Conservation (phyloP, 2,113 vertebrate species). For the Felis chaus region DNA sequence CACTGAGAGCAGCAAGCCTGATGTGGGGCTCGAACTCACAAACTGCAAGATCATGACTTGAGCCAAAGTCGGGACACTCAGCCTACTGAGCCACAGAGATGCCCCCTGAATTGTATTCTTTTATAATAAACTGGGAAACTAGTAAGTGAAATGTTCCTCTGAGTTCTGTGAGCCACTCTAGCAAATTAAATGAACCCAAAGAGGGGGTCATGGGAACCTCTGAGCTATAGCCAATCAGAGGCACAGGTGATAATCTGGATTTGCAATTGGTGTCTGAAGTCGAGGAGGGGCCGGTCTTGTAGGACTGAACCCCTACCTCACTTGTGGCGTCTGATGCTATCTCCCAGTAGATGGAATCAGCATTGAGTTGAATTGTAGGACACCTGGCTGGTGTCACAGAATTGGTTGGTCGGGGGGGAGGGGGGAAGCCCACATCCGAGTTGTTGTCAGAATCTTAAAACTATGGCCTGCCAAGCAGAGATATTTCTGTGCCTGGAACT, state of each 20-base stretch:
- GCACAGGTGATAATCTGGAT: background rate
- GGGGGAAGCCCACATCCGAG: background rate
- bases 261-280: background rate
- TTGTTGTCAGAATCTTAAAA: background rate
- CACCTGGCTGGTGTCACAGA: background rate
- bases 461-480: background rate
- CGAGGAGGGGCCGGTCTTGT: background rate
- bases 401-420: rapidly evolving
- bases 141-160: background rate
- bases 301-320: background rate
- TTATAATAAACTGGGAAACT: background rate
- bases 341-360: background rate
- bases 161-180: background rate
- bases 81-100: too few relatives aligned
- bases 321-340: background rate
- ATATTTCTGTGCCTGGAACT: background rate
- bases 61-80: too few relatives aligned
- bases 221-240: background rate
- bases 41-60: too few relatives aligned
- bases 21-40: too few relatives aligned
- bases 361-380: background rate
- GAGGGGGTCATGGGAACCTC: background rate
- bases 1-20: too few relatives aligned
- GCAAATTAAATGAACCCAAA: background rate
- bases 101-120: background rate